Conservation (phyloP, 2,797 vertebrate species). For the Sphaeramia orbicularis region DNA sequence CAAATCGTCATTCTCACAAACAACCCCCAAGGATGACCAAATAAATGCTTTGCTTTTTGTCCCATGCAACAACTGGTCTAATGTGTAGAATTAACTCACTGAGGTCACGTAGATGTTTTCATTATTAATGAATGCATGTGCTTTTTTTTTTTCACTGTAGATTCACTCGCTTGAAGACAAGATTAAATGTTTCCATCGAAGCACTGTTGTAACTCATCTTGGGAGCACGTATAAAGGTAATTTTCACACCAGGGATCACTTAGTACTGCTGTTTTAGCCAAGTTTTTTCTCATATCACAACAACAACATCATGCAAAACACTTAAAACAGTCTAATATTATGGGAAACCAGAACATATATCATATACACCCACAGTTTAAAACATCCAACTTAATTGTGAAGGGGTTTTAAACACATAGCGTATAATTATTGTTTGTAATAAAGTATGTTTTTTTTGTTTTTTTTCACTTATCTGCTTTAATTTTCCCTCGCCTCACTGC, state of each 20-base stretch:
- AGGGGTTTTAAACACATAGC: background rate
- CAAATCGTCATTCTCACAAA: conserved; percentile 58
- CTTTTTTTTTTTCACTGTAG: conserved; percentile 79
- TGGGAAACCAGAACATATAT: background rate
- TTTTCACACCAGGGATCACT: conserved; percentile 47
- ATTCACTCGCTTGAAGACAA: conserved; percentile 93
- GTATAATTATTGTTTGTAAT: conserved; percentile 4
- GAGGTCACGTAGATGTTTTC: conserved; percentile 26
- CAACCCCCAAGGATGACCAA: conserved; percentile 44
- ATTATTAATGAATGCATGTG: conserved; percentile 51
- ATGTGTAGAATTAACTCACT: conserved; percentile 57
- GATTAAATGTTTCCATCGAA: conserved; percentile 89
- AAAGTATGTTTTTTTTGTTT: background rate
- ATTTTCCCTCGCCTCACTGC: conserved; percentile 5
- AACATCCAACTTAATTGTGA: background rate
- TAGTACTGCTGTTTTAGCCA: conserved; percentile 48
- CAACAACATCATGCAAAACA: conserved; percentile 10
- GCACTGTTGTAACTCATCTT: conserved; percentile 87
- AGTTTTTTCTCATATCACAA: conserved; percentile 23
- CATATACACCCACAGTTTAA: background rate
- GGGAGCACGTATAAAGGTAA: conserved; percentile 89
- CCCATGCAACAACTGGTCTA: conserved; percentile 48
- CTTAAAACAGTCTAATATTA: conserved; percentile 3
- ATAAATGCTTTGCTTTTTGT: conserved; percentile 35
- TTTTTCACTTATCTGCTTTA: background rate